Evolutionary conservation across 2,888 invertebrate genomes (phyloP).

Genomic region (Pterostichus madidus): DNA sequence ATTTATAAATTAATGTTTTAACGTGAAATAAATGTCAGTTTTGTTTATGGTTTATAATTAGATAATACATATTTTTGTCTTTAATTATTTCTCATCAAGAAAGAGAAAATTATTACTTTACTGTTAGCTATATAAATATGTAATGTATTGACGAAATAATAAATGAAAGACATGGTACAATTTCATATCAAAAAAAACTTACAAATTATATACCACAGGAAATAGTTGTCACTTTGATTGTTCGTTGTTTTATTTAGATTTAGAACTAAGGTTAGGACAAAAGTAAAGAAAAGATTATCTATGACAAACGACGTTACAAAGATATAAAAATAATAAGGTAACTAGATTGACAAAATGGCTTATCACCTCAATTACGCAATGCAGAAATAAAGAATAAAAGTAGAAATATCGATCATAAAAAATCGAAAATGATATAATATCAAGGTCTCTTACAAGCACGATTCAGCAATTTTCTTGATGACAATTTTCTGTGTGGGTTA

Average conservation of each 20-base stretch:
- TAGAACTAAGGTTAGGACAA: not conserved
- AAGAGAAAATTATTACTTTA: not conserved
- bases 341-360: not conserved
- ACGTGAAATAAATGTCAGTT: not conserved
- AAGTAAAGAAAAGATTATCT: no score
- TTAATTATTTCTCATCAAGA: not conserved
- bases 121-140: not conserved
- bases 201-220: not conserved
- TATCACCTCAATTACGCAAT: not conserved
- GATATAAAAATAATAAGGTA: no score
- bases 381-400: not conserved
- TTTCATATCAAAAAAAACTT: slow-evolving; percentile 12
- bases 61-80: not conserved
- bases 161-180: not conserved
- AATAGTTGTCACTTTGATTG: not conserved
- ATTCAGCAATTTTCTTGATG: not conserved
- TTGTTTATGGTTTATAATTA: not conserved
- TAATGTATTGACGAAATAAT: slow-evolving; percentile 4
- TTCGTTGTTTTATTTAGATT: not conserved
- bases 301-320: no score
- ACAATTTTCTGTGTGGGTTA: not conserved
- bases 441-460: not conserved
- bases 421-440: not conserved
- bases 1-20: slow-evolving; percentile 1
- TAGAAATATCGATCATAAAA: no score